Evolutionary conservation across 1,140 invertebrate genomes (phyloP).

Genomic region (Subanguina moxae): DNA sequence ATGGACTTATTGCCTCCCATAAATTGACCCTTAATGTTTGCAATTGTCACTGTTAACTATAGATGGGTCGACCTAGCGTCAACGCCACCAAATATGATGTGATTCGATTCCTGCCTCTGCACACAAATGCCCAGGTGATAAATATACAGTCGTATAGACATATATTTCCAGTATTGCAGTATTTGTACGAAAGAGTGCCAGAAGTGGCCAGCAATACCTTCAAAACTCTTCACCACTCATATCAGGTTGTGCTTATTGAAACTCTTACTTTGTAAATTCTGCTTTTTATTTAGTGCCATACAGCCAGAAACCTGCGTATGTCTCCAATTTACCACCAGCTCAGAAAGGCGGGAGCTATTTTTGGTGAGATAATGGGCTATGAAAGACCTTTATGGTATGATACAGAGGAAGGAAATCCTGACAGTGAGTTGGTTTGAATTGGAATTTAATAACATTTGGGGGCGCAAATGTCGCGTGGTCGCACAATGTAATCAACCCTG

Average conservation of each 20-base stretch:
- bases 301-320: slow-evolving; percentile 83
- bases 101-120: slow-evolving; percentile 82
- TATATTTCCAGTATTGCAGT: too few species aligned
- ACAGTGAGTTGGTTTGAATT: too few species aligned
- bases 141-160: too few species aligned
- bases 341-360: slow-evolving; percentile 85
- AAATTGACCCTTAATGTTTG: slow-evolving; percentile 61
- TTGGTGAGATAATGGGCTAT: slow-evolving; percentile 96
- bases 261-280: too few species aligned
- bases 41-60: too few species aligned
- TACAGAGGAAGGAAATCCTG: slow-evolving; percentile 49
- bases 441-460: too few species aligned
- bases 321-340: slow-evolving; percentile 91
- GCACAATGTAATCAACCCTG: too few species aligned
- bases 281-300: slow-evolving; percentile 66
- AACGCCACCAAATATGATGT: slow-evolving; percentile 88
- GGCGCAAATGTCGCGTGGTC: too few species aligned
- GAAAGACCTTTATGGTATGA: slow-evolving; percentile 91
- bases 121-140: slow-evolving; percentile 85
- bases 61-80: slow-evolving; percentile 55
- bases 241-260: slow-evolving; percentile 25
- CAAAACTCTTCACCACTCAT: slow-evolving; percentile 70
- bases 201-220: slow-evolving; percentile 78
- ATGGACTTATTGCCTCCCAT: too few species aligned
- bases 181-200: slow-evolving; percentile 81